A percentile compares a stretch with the other conserved stretches of the same genome.
These are phyloP conservation scores for Kradibia gibbosae DNA, from an alignment of 1,140 invertebrate genomes.

Conservation along the genomic window DNA sequence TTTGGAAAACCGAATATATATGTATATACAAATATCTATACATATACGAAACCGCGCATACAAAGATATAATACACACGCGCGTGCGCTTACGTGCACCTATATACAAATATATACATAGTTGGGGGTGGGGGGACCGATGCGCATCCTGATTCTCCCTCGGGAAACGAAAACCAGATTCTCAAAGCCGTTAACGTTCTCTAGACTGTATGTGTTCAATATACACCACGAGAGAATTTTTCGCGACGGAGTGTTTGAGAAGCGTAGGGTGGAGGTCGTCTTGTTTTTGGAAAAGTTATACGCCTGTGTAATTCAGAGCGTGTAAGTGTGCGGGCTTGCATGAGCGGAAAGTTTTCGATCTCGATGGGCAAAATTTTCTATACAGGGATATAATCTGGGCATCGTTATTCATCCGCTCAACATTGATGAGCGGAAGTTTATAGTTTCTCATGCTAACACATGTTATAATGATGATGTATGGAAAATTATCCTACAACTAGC, in stretches of 20 bases:
- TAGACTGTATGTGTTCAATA: background rate
- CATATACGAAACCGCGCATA: background rate
- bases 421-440: conserved; percentile 7
- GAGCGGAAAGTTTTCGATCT: background rate
- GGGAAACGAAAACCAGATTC: conserved; percentile 48
- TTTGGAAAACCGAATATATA: conserved; percentile 58
- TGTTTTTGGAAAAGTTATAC: conserved; percentile 37
- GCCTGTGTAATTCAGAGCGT: background rate
- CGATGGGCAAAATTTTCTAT: conserved; percentile 2
- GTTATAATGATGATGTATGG: conserved; percentile 7
- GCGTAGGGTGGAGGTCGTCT: conserved; percentile 15
- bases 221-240: background rate
- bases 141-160: conserved; percentile 11
- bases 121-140: background rate
- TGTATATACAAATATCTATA: background rate
- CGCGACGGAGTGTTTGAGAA: background rate
- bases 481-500: background rate
- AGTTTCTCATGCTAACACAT: background rate
- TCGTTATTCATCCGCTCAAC: background rate
- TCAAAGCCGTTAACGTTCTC: conserved; percentile 34
- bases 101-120: conserved; percentile 1
- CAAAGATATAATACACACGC: background rate
- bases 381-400: background rate
- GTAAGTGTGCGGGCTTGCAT: background rate
- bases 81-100: conserved; percentile 24